These are phyloP conservation scores for Buphagus erythrorhynchus DNA, from an alignment of 2,797 vertebrate genomes.

Conservation along the genomic window DNA sequence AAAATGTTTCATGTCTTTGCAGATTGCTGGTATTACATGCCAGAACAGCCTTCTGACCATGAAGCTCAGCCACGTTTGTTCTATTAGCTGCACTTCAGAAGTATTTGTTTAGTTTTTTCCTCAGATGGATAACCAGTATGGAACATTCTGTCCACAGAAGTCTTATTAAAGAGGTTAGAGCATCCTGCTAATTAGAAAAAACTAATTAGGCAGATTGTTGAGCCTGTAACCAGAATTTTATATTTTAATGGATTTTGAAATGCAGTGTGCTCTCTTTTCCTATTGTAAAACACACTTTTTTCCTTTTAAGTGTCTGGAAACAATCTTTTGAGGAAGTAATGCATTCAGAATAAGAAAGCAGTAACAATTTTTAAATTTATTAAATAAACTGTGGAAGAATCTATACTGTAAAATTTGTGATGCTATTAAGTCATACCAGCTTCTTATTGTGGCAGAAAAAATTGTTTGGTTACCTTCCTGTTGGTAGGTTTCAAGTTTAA, in stretches of 20 bases:
- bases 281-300: neutral
- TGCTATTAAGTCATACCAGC: neutral
- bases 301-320: neutral
- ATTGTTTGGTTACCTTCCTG: neutral
- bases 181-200: conserved; percentile 70
- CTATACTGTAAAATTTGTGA: neutral
- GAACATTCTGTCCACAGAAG: conserved; percentile 73
- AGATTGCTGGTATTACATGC: neutral
- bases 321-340: neutral
- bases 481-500: neutral
- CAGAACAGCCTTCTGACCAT: conserved; percentile 45
- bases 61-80: conserved; percentile 37
- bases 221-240: conserved; percentile 66
- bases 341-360: neutral
- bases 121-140: conserved; percentile 70
- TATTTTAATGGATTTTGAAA: conserved; percentile 62
- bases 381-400: neutral
- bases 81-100: conserved; percentile 63
- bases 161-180: conserved; percentile 70
- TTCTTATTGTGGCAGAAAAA: neutral
- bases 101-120: conserved; percentile 62
- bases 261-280: neutral
- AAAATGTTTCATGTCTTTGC: neutral
- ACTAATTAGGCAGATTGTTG: conserved; percentile 68
- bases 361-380: neutral